Evolutionary conservation across 2,888 invertebrate genomes (phyloP), one percentile per base, ranked within the genome.

Genomic region (Harpagoxenus sublaevis): DNA sequence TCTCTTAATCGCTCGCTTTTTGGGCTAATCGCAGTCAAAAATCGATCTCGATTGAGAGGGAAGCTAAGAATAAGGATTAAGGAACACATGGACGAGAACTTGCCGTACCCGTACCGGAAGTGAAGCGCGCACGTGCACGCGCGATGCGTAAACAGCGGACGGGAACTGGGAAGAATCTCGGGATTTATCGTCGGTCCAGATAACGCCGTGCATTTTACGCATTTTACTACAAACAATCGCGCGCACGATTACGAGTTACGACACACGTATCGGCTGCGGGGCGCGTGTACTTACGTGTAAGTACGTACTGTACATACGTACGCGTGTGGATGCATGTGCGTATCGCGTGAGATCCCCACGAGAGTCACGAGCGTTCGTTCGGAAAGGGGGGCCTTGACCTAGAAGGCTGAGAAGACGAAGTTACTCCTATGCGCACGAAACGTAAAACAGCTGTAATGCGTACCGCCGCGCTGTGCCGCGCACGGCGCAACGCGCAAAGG

Each of bases 351-450:
- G 83, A 75, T 75, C 82, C 78, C 83, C 65, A 23, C 45, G 15
- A 39, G 15, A 39, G 35, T 5, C 23, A 23, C 35, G n/a, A 70
- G 71, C 57, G 83, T 83, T n/a, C 57, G 28, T 79, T 51, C 73
- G 48, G 45, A 66, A 68, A 48, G 66, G 79, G 35, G 57, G 51
- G 79, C 79, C 79, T 81, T 81, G 79, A 81, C 79, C 79, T 62
- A 81, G 60, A 81, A 81, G 73, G 73, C 79, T 73, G 51, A 81
- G 60, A 81, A 81, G 73, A 60, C 79, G 15, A 79, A 81, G 73
- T 57, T 12, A n/a, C 78, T 68, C 65, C 35, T 15, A 23, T 73
- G 60, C 60, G 28, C 68, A 28, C 78, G 55, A 81, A 81, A 71
- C 79, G 60, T 79, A 71, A 79, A 79, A 81, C 79, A 81, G 60